Percentiles rank a stretch among this genome's conserved stretches.
These are phyloP conservation scores for Ictidomys tridecemlineatus DNA, from an alignment of 2,113 vertebrate genomes.

Conservation along the genomic window DNA sequence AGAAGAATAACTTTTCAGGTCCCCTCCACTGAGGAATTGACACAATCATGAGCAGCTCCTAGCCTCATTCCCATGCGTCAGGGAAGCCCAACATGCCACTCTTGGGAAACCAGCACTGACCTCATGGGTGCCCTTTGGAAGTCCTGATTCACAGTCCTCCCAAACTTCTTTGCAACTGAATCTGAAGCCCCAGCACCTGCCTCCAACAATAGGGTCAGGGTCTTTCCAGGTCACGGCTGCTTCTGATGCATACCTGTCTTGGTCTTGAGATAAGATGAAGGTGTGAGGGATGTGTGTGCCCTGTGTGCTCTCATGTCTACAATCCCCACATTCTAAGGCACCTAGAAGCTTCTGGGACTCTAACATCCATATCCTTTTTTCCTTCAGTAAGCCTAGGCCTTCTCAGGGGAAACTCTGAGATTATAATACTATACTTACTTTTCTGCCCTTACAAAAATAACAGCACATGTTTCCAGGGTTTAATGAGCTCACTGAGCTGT, in stretches of 20 bases:
- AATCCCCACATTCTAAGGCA: background rate
- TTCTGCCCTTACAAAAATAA: conserved; percentile 67
- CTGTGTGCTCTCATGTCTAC: background rate
- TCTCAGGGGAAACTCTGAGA: conserved; percentile 33
- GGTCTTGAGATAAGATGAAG: background rate
- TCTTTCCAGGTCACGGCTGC: background rate
- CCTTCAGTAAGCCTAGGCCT: conserved; percentile 3
- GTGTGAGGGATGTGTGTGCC: background rate
- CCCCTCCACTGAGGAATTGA: background rate
- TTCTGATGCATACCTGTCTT: background rate
- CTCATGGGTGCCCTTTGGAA: background rate
- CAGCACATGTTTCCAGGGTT: conserved; percentile 62
- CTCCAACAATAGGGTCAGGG: background rate
- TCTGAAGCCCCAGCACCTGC: background rate
- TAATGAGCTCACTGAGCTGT: conserved; percentile 66
- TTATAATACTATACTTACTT: conserved; percentile 49
- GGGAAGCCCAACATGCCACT: background rate
- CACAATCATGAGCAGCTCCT: background rate
- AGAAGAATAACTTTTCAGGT: background rate
- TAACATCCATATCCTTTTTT: background rate
- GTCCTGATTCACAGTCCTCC: background rate
- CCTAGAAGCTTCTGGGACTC: background rate
- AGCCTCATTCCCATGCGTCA: background rate
- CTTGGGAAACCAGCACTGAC: background rate
- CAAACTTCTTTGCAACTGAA: background rate